Base-by-base conservation (phyloP, 2,797 vertebrate species). In the Takifugu rubripes region DNA sequence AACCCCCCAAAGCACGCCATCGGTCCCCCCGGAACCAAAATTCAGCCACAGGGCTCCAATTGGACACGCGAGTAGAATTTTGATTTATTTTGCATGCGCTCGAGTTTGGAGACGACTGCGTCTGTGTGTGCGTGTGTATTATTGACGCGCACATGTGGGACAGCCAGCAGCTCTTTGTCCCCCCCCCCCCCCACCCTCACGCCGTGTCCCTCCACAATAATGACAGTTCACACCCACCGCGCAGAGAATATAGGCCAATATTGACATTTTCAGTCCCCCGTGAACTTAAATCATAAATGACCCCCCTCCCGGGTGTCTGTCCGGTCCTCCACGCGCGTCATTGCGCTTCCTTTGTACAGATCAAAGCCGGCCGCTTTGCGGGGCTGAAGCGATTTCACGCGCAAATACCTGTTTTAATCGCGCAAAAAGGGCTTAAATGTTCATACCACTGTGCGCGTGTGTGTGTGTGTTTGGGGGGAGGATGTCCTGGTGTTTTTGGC, bases 71-170 rank as follows among this genome's bases (percentile, higher is more conserved):
- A 6, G 40, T 16, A 11, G 40, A 43, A 6, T 21, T 45, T 45
- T 0, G 5, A 7, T 46, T 5, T 46, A 7, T 21, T 46, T 10
- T 46, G 12, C 43, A 27, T 62, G 42, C 58, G 29, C 15, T 55
- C 3, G 44, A 6, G 31, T 7, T 9, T 27, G 55, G 27, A 49
- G 9, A 26, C 43, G 11, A 7, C 5, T 56, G 59, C 8, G 15
- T 2, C 12, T 1, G 10, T 15, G 64, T 45, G 68, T 57, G 49
- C 27, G 60, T 52, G 64, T 44, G 59, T 76, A 79, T 85, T 87
- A 64, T 80, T 76, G 72, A 79, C 76, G 71, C 59, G 76, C 89
- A 88, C 86, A 79, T 87, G 89, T 87, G 84, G 72, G 73, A 68
- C 31, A 36, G 59, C 82, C 77, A 67, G 66, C 25, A 50, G 82